These are phyloP conservation scores for Saguinus midas DNA, from an alignment of 2,113 vertebrate species.

Conservation along the genomic window DNA sequence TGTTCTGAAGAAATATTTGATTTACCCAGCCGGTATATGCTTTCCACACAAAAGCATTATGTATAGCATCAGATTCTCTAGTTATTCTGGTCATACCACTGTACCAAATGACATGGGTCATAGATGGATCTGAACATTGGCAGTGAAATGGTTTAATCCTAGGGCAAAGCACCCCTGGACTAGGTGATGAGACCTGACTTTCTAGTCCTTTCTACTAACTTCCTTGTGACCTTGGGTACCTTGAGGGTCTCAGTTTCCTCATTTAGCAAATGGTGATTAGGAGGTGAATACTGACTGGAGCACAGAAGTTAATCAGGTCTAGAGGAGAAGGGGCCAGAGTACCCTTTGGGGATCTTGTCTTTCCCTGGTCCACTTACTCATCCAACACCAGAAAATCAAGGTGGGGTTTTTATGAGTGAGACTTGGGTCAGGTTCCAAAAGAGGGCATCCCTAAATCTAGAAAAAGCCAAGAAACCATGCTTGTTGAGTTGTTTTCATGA, in stretches of 20 bases:
- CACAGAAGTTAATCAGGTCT: not conserved
- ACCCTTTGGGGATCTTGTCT: not conserved
- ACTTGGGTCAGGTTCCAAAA: not conserved
- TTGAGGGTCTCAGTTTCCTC: not conserved
- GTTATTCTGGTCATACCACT: not conserved
- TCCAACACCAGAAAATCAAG: not conserved
- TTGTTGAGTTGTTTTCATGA: not conserved
- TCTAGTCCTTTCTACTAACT: not conserved
- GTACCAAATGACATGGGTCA: not conserved
- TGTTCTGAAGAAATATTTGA: slow-evolving; percentile 16
- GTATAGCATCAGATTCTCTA: not conserved
- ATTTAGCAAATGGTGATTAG: not conserved
- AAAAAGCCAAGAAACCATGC: not conserved
- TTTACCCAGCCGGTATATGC: not conserved
- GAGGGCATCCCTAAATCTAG: not conserved
- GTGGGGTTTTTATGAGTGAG: not conserved
- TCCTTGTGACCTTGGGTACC: not conserved
- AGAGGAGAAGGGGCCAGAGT: not conserved
- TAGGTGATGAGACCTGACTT: not conserved
- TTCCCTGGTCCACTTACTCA: not conserved
- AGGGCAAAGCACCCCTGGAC: not conserved
- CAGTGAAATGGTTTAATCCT: not conserved
- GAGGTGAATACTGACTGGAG: not conserved
- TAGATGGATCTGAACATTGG: not conserved
- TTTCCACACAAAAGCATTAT: not conserved